These are phyloP conservation scores for Dione juno DNA, from an alignment of 2,888 invertebrate genomes.

Conservation along the genomic window DNA sequence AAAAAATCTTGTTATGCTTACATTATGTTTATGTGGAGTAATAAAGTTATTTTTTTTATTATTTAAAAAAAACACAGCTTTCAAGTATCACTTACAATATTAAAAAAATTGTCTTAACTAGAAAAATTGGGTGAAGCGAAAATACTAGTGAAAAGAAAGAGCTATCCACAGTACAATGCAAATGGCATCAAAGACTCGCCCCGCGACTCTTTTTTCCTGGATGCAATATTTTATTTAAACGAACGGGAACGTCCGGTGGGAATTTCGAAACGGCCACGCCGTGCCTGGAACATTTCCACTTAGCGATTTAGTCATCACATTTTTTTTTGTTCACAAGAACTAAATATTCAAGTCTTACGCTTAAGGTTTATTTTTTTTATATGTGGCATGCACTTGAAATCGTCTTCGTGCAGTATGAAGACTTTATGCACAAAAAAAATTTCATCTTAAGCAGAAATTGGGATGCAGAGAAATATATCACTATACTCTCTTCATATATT, in stretches of 20 bases:
- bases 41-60: no score
- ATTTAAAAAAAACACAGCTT: no score
- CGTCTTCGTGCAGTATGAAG: no score
- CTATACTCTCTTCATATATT: no score
- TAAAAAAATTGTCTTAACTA: not conserved
- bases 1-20: no score
- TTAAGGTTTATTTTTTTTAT: no score
- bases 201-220: slow-evolving; percentile 19
- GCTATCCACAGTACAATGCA: not conserved
- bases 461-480: no score
- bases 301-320: slow-evolving; percentile 2
- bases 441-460: no score
- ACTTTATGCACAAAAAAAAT: no score
- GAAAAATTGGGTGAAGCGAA: not conserved
- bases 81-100: not conserved
- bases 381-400: no score
- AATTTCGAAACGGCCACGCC: slow-evolving; percentile 5
- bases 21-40: no score
- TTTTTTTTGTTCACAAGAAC: not conserved
- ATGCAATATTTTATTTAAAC: slow-evolving; percentile 25
- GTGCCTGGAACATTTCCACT: slow-evolving; percentile 15
- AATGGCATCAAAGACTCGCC: slow-evolving; percentile 11
- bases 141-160: not conserved
- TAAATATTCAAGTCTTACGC: no score
- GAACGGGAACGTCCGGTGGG: slow-evolving; percentile 24